Evolutionary conservation across 1,140 invertebrate species (phyloP).

Genomic region (Zaprionus africanus): DNA sequence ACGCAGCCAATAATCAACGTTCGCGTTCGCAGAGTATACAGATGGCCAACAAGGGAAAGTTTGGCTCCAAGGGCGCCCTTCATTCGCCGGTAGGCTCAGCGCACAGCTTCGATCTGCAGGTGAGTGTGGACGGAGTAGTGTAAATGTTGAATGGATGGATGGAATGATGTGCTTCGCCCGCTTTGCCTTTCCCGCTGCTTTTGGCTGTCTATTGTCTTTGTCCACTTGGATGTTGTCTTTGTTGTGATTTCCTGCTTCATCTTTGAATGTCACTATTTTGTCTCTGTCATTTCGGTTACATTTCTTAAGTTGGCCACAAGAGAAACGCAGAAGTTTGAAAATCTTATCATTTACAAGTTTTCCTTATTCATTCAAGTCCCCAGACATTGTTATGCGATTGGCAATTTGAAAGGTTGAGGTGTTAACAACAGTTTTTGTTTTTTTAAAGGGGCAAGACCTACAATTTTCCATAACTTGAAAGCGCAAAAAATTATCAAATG

Average conservation of each 20-base stretch:
- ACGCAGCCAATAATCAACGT: slow-evolving; percentile 46
- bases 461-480: no score
- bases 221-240: slow-evolving; percentile 28
- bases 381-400: no score
- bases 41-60: slow-evolving; percentile 74
- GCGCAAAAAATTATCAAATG: no score
- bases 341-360: not conserved
- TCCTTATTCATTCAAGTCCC: not conserved
- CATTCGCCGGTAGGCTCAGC: slow-evolving; percentile 81
- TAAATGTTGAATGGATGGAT: not conserved
- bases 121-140: slow-evolving; percentile 37
- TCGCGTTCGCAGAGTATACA: slow-evolving; percentile 81
- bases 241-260: slow-evolving; percentile 15
- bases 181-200: not conserved
- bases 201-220: slow-evolving; percentile 16
- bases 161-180: not conserved
- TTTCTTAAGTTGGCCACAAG: not conserved
- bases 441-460: no score
- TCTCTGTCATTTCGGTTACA: not conserved
- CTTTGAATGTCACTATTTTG: not conserved
- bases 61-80: slow-evolving; percentile 76
- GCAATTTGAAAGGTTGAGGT: no score
- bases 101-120: slow-evolving; percentile 83
- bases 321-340: not conserved
- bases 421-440: no score